Evolutionary conservation across 1,140 invertebrate genomes (phyloP).

Genomic region (Frieseomelitta varia): DNA sequence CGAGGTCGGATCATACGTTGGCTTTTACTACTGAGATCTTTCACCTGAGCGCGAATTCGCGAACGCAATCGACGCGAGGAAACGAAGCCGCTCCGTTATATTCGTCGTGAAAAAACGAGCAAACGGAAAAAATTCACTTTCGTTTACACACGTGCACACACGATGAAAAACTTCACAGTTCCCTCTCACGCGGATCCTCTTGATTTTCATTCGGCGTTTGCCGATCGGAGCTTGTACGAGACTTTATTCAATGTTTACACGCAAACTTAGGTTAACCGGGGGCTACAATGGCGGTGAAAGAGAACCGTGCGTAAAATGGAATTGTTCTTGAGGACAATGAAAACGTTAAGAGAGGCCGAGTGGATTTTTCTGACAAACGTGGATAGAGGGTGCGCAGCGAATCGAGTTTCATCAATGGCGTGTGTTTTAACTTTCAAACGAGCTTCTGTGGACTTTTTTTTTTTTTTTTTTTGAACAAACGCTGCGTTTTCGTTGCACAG

Average conservation of each 20-base stretch:
- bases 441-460: background rate
- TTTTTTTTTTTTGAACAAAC: background rate
- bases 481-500: background rate
- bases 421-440: background rate
- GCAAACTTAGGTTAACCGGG: background rate
- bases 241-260: background rate
- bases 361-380: background rate
- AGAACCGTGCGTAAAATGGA: background rate
- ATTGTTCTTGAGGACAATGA: constrained; percentile 2
- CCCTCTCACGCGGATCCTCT: background rate
- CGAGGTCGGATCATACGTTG: constrained; percentile 8
- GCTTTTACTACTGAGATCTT: constrained; percentile 25
- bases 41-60: background rate
- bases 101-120: background rate
- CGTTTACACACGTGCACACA: too few species aligned
- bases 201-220: background rate
- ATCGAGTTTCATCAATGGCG: background rate
- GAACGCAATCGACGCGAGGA: background rate
- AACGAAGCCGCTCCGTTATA: background rate
- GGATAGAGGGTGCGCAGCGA: background rate
- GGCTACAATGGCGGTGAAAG: background rate
- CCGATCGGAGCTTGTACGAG: background rate
- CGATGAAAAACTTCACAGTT: background rate
- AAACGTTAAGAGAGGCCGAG: background rate
- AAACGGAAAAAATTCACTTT: background rate